phyloP scores from a whole-genome alignment of 2,113 vertebrate species.

The Cygnus buccinator region DNA sequence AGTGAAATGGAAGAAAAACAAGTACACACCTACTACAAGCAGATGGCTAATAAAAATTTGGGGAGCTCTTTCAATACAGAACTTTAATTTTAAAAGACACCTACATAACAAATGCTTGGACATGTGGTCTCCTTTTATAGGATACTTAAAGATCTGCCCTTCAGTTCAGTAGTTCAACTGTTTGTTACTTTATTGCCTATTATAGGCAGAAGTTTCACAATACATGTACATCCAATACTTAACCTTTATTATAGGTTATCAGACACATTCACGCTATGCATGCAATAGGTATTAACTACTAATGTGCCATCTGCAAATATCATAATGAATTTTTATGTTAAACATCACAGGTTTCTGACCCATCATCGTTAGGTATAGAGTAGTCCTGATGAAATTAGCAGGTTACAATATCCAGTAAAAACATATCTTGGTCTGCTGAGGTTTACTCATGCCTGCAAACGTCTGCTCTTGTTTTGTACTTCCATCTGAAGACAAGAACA shows the following conservation, averaged over 20 bases:
- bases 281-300: not conserved
- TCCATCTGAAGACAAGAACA: conserved; percentile 1
- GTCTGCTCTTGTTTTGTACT: conserved; percentile 18
- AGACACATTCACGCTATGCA: not conserved
- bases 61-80: conserved; percentile 15
- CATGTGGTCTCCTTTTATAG: not conserved
- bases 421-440: not conserved
- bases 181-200: not conserved
- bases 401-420: not conserved
- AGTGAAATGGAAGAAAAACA: not conserved
- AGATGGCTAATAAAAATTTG: conserved; percentile 66
- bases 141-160: not conserved
- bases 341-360: not conserved
- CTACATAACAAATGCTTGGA: conserved; percentile 47
- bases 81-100: conserved; percentile 36
- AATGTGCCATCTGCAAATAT: not conserved
- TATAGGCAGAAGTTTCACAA: not conserved
- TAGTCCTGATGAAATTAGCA: not conserved
- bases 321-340: not conserved
- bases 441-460: not conserved
- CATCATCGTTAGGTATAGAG: not conserved
- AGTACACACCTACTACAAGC: conserved; percentile 46
- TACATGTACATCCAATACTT: not conserved
- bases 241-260: not conserved
- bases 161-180: not conserved